Evolutionary conservation across 2,888 invertebrate species (phyloP), one percentile per base, ranked within the genome.

Genomic region (Rhabditoides inermis): DNA sequence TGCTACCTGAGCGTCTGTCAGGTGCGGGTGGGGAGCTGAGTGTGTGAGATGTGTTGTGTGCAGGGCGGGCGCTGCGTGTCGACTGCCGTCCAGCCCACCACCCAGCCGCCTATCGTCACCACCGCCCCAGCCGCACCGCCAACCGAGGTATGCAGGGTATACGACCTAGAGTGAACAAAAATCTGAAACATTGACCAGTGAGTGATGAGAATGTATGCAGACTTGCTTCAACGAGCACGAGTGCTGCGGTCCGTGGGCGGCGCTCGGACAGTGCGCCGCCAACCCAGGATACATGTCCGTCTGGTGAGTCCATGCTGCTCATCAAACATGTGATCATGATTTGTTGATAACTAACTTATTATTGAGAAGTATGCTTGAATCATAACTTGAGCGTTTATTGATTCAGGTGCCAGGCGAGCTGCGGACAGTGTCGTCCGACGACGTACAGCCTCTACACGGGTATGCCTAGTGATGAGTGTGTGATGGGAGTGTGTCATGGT

Each of bases 181-280:
- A n/a, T n/a, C n/a, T n/a, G n/a, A n/a, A n/a, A n/a, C 25, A 4
- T 28, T 36, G 15, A 20, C 27, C 22, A 18, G 32, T 20, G 25
- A 27, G 32, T 15, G 26, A 47, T 12, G 2, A 36, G 37, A 23
- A 10, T 40, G 45, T 2, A 49, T 49, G 49, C 41, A 41, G 26
- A 49, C 36, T 15, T 53, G 53, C 40, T 53, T 53, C 49, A 53
- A 53, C 45, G 53, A 53, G 40, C 49, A 53, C 32, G 49, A 53
- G 27, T 53, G 53, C 35, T 53, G 53, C 36, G 49, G 36, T 7
- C 37, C 45, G 2, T 53, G 53, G 53, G 48, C 47, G 28, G 36
- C 26, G 2, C 20, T 28, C 23, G 49, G 49, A 28, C 49, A 53
- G 22, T 53, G 53, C 18, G 40, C 44, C 0, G 41, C 30, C 18